Base-by-base conservation (phyloP, 2,113 vertebrate species). In the Psephotus haematonotus region DNA sequence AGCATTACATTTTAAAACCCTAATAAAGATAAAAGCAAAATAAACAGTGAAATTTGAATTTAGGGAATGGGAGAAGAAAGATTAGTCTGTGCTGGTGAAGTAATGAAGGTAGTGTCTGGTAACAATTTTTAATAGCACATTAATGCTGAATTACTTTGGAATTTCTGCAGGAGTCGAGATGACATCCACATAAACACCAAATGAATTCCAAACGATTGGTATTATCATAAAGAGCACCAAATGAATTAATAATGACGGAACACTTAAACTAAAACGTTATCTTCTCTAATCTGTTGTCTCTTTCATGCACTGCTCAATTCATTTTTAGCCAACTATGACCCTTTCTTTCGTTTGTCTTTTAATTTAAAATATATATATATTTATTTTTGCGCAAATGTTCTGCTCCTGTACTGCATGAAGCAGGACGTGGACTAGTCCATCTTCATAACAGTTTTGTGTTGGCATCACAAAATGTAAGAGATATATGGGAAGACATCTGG, bases 211-310 rank as follows among this genome's bases (percentile, higher is more conserved):
- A 97, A 96, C 95, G 94, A 96, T 96, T 92, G 79, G 94, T 92
- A 97, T 97, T 97, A 97, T 97, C 96, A 95, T 97, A 97, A 98
- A 96, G 95, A 95, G 94, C 93, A 91, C 86, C 96, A 97, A 98
- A 97, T 96, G 96, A 98, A 97, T 98, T 97, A 97, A 97, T 97
- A 98, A 97, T 95, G 93, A 97, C 69, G 84, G 80, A 96, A 96
- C 90, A 95, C 90, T 98, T 97, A 97, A 97, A 96, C 93, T 96
- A 94, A 97, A 94, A 96, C 1, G 25, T 80, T 95, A 81, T 96
- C 81, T 87, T 81, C 91, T 90, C 91, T 95, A 95, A 95, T 96
- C 95, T 95, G 82, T 97, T 96, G 88, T 95, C 93, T 93, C 72
- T 76, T 95, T 65, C 75, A 78, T 19, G 63, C 91, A 65, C 86